phyloP scores from a whole-genome alignment of 2,888 invertebrate genomes.

The Trachelus iudaicus region DNA sequence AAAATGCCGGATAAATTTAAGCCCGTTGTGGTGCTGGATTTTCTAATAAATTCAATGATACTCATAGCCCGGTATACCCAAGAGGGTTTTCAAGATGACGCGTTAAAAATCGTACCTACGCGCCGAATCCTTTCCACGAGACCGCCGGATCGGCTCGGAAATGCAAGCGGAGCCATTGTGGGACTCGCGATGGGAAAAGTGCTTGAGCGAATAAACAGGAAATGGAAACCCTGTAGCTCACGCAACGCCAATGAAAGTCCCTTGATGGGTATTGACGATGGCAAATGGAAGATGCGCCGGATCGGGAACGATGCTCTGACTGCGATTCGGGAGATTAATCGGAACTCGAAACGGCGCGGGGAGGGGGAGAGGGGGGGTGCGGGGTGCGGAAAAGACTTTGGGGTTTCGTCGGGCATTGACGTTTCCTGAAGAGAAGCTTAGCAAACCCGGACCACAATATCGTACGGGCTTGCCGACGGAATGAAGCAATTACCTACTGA shows the following conservation, averaged over 20 bases:
- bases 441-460: not conserved
- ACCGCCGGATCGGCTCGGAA: not conserved
- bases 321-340: not conserved
- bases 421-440: constrained; percentile 12
- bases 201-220: not conserved
- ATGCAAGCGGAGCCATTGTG: not conserved
- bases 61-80: too few relatives aligned
- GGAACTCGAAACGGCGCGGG: not conserved
- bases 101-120: not conserved
- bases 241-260: not conserved
- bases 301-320: not conserved
- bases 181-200: not conserved
- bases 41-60: too few relatives aligned
- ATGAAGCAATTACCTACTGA: constrained; percentile 64
- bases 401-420: constrained; percentile 18
- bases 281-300: not conserved
- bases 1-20: not conserved
- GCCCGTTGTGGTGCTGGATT: too few relatives aligned
- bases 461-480: constrained; percentile 39
- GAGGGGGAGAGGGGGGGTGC: too few relatives aligned
- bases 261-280: not conserved
- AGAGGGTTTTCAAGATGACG: not conserved
- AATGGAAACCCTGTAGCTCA: not conserved
- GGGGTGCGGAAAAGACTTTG: constrained; percentile 10
- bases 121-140: not conserved